Conservation (phyloP, 2,113 vertebrate species). For the Motacilla alba region DNA sequence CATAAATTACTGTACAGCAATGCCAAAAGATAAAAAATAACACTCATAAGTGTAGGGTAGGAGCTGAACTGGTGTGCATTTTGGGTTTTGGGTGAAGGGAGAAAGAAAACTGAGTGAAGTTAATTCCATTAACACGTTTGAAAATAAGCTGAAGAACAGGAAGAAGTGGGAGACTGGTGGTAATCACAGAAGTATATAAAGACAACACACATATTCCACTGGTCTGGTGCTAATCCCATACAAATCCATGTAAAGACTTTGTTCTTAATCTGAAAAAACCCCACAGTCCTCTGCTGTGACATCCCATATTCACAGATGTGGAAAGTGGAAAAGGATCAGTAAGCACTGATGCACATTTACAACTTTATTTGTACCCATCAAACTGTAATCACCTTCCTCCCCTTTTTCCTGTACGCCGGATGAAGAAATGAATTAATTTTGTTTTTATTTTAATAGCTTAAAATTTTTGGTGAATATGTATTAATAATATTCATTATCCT, state of each 20-base stretch:
- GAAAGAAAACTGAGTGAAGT: neutral
- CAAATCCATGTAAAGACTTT: neutral
- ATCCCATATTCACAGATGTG: neutral
- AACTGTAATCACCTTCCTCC: neutral
- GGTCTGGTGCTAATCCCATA: neutral
- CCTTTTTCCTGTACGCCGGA: neutral
- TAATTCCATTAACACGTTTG: neutral
- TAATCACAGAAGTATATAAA: neutral
- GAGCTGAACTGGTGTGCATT: neutral
- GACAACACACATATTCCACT: neutral
- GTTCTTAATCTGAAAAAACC: neutral
- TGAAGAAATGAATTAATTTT: neutral
- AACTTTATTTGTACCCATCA: neutral
- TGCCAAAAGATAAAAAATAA: neutral
- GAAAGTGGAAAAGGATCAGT: neutral
- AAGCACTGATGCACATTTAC: neutral
- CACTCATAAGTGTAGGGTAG: neutral
- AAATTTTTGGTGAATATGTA: neutral
- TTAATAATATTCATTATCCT: neutral
- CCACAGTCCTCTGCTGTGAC: neutral
- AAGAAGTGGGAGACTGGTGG: neutral
- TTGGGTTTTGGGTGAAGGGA: neutral
- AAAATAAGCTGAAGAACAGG: neutral
- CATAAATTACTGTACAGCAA: neutral
- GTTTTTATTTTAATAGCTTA: neutral